Conservation (phyloP, 2,113 vertebrate genomes). For the Nothoprocta perdicaria region DNA sequence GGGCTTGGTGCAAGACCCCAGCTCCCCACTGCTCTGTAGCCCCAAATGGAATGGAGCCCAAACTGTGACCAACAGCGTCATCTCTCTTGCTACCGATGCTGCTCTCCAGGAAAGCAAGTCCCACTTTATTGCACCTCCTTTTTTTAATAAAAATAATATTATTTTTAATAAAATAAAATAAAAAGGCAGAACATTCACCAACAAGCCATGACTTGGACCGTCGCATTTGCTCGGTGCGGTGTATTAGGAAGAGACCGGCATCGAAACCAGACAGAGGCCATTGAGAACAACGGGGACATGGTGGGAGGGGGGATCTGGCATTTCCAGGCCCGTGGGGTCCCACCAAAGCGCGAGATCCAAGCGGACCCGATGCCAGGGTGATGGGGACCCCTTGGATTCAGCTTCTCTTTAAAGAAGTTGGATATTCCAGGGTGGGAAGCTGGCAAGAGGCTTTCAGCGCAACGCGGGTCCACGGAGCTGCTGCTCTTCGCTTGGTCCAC, state of each 20-base stretch:
- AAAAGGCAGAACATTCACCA: neutral
- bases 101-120: no score
- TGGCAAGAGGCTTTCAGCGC: neutral
- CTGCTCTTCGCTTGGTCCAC: no score
- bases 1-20: no score
- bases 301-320: accelerated
- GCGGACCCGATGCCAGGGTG: accelerated
- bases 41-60: no score
- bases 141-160: no score
- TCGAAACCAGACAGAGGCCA: neutral
- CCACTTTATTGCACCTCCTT: no score
- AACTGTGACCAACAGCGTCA: no score
- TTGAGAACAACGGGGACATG: accelerated
- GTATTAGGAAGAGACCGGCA: neutral
- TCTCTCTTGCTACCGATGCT: no score
- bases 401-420: neutral
- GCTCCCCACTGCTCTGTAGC: no score
- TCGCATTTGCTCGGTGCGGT: accelerated
- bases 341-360: neutral
- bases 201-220: neutral
- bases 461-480: no score
- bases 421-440: neutral
- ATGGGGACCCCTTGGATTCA: neutral
- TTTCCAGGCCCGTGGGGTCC: no score
- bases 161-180: no score